Evolutionary conservation across 1,140 invertebrate species (phyloP), one percentile per base, ranked within the genome.

Genomic region (Onthophagus taurus): DNA sequence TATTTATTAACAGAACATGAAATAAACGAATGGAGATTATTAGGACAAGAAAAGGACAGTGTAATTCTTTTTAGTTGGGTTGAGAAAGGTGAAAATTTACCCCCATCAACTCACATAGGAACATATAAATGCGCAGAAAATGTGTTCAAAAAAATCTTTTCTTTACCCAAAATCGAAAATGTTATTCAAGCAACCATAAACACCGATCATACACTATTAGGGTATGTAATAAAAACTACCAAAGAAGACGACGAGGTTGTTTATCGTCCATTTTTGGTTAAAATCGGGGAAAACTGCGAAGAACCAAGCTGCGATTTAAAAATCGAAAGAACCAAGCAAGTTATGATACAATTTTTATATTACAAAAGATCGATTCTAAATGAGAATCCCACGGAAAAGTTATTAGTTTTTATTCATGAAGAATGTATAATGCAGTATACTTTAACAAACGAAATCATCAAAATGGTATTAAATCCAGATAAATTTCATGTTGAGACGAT

Each of bases 121-220:
- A 56, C 70, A 17, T 74, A 73, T 37, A 66, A 61, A 35, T 72
- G 75, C 36, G 68, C 69, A 36, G 66, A 68, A 13, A 78, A 79
- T 53, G 59, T 60, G 19, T 60, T 80, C 13, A 59, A 76, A 54
- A 66, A 75, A 19, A 57, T 88, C 2, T 69, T 80, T 55, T 72
- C 69, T 14, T 83, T 85, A 60, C 54, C 72, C 7, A 66, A 74
- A 18, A 67, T 75, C 51, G 49, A 73, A 14, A 85, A 81, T 58
- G 69, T 85, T 19, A 76, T 86, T 42, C 85, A 88, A 68, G 83
- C 83, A n/a, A 81, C 80, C 6, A 71, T 85, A 2, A 86, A 86
- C 61, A 72, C 74, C 47, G 75, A 66, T 46, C 71, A 71, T 24
- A 78, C 76, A 5, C 58, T 84, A 42, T 53, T 85, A 31, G 76